Percentiles rank a stretch among this genome's conserved stretches.
phyloP scores from a whole-genome alignment of 2,797 vertebrate species.

The Bradypodion pumilum region DNA sequence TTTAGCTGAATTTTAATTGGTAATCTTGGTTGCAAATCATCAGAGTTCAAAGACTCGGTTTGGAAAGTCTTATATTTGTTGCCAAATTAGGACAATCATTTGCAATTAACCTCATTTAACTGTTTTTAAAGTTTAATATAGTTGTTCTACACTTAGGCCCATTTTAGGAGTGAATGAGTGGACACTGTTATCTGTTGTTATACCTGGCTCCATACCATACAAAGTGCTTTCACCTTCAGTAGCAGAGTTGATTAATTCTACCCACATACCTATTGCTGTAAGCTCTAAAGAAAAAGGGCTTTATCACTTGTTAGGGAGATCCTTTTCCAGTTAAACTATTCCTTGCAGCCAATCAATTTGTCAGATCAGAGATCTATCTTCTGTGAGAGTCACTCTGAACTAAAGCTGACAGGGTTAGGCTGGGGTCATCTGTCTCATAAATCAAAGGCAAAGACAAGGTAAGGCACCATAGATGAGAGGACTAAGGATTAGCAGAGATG shows the following conservation, averaged over 20 bases:
- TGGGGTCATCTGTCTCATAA: slow-evolving; percentile 65
- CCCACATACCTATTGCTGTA: background rate
- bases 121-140: slow-evolving; percentile 56
- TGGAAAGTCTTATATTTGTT: slow-evolving; percentile 58
- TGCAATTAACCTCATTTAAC: slow-evolving; percentile 67
- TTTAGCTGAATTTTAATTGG: slow-evolving; percentile 52
- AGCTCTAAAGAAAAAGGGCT: slow-evolving; percentile 48
- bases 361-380: slow-evolving; percentile 67
- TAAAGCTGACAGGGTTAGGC: slow-evolving; percentile 64
- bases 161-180: background rate
- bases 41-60: slow-evolving; percentile 40
- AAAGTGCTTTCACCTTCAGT: slow-evolving; percentile 14
- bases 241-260: slow-evolving; percentile 34
- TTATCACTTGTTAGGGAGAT: slow-evolving; percentile 58
- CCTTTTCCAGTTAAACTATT: slow-evolving; percentile 56
- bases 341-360: slow-evolving; percentile 63
- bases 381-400: slow-evolving; percentile 64
- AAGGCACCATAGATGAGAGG: slow-evolving; percentile 50
- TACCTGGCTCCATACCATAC: accelerated
- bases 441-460: slow-evolving; percentile 62
- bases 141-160: background rate
- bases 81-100: slow-evolving; percentile 67
- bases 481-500: slow-evolving; percentile 48
- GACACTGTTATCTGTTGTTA: background rate
- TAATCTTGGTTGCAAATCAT: slow-evolving; percentile 45